Conservation (phyloP, 2,888 invertebrate species). For the Sinelater perroti region DNA sequence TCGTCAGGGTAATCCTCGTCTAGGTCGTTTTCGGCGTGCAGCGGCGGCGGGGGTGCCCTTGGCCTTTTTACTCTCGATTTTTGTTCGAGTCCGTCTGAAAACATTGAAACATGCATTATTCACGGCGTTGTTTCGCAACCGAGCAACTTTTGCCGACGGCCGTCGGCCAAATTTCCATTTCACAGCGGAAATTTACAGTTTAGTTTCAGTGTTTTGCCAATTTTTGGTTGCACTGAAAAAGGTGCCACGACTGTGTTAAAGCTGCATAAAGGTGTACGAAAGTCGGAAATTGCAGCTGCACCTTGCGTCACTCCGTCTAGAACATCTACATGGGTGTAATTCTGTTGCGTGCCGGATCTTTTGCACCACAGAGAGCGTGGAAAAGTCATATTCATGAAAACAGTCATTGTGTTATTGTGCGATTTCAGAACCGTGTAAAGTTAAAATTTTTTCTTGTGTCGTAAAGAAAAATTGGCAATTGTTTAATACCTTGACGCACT, state of each 20-base stretch:
- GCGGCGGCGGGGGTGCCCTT: slow-evolving; percentile 65
- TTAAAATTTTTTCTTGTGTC: no score
- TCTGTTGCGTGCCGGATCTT: slow-evolving; percentile 8
- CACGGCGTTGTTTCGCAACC: no score
- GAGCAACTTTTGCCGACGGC: no score
- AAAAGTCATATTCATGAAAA: slow-evolving; percentile 14
- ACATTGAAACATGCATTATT: no score
- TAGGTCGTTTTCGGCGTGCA: slow-evolving; percentile 53
- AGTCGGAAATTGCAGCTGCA: slow-evolving; percentile 15
- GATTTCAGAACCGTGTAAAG: no score
- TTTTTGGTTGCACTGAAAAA: no score
- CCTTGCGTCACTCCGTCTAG: slow-evolving; percentile 12
- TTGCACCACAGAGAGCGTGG: slow-evolving; percentile 19
- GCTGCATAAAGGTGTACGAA: slow-evolving; percentile 5
- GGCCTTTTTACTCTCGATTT: slow-evolving; percentile 71
- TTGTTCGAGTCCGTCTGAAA: slow-evolving; percentile 68
- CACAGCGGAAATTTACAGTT: no score
- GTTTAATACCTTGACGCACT: no score
- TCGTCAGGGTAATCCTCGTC: slow-evolving; percentile 60
- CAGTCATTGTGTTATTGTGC: background rate
- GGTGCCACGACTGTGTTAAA: background rate
- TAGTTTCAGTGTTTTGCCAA: no score
- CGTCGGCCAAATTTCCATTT: no score
- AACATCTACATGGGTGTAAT: slow-evolving; percentile 1
- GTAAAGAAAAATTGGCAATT: no score